These are phyloP conservation scores for Apodemus sylvaticus DNA, from an alignment of 2,113 vertebrate species.

Conservation along the genomic window DNA sequence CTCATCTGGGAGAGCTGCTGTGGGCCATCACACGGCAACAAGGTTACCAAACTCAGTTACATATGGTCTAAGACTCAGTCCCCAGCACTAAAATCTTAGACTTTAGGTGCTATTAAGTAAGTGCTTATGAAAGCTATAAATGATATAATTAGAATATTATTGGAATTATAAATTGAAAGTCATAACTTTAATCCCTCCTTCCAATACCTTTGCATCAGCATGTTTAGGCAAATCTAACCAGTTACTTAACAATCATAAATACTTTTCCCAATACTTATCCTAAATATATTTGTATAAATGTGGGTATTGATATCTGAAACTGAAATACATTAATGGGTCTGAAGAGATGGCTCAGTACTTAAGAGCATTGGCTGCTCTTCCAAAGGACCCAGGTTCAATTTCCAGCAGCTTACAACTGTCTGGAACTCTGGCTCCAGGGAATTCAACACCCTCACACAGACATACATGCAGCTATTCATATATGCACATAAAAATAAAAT, in stretches of 20 bases:
- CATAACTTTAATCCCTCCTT: not conserved
- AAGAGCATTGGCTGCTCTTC: not conserved
- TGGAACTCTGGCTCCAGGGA: not conserved
- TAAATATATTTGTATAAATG: conserved; percentile 16
- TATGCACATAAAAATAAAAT: not conserved
- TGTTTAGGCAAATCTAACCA: conserved; percentile 24
- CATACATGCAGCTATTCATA: no score
- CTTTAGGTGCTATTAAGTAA: not conserved
- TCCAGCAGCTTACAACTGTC: not conserved
- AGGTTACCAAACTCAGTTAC: not conserved
- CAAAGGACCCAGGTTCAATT: not conserved
- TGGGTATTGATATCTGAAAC: not conserved
- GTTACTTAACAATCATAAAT: not conserved
- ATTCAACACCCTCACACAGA: no score
- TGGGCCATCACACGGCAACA: not conserved
- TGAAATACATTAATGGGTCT: not conserved
- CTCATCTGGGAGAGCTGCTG: not conserved
- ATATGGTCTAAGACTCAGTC: not conserved
- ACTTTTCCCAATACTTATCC: conserved; percentile 11
- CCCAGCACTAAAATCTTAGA: not conserved
- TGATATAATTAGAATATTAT: conserved; percentile 4
- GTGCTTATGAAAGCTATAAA: conserved; percentile 28
- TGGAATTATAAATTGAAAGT: conserved; percentile 28
- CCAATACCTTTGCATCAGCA: conserved; percentile 8
- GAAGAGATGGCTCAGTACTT: not conserved